Percentiles rank a stretch among this genome's conserved stretches.
Conservation (phyloP, 1,140 invertebrate genomes). For the Apolygus lucorum region DNA sequence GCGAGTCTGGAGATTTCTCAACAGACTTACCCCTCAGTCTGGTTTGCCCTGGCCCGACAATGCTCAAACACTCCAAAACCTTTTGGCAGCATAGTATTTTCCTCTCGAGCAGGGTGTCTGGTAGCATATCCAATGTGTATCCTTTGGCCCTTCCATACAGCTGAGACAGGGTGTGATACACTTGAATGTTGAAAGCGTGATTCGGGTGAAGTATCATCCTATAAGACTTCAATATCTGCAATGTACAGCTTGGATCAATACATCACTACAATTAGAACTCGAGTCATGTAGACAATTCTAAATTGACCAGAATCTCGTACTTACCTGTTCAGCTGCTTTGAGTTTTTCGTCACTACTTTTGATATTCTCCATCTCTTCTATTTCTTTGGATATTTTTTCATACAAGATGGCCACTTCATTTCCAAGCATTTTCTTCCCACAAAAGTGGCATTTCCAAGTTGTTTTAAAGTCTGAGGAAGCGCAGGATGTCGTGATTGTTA, state of each 20-base stretch:
- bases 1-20: background rate
- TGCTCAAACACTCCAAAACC: constrained; percentile 55
- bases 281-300: no score
- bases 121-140: constrained; percentile 59
- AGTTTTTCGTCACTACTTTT: constrained; percentile 42
- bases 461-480: constrained; percentile 46
- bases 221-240: constrained; percentile 49
- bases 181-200: constrained; percentile 50
- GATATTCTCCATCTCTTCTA: constrained; percentile 44
- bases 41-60: constrained; percentile 64
- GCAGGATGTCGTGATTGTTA: no score
- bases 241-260: no score
- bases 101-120: constrained; percentile 58
- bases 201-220: constrained; percentile 59
- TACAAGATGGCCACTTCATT: constrained; percentile 47
- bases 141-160: constrained; percentile 63
- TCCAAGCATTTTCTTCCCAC: constrained; percentile 50
- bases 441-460: constrained; percentile 62
- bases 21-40: constrained; percentile 53
- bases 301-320: no score
- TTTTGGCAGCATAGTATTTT: constrained; percentile 63
- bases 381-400: constrained; percentile 51
- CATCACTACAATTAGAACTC: no score
- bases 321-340: constrained; percentile 43
- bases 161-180: constrained; percentile 57